Evolutionary conservation across 2,888 invertebrate genomes (phyloP), one percentile per base, ranked within the genome.

Genomic region (Electrophaes corylata): DNA sequence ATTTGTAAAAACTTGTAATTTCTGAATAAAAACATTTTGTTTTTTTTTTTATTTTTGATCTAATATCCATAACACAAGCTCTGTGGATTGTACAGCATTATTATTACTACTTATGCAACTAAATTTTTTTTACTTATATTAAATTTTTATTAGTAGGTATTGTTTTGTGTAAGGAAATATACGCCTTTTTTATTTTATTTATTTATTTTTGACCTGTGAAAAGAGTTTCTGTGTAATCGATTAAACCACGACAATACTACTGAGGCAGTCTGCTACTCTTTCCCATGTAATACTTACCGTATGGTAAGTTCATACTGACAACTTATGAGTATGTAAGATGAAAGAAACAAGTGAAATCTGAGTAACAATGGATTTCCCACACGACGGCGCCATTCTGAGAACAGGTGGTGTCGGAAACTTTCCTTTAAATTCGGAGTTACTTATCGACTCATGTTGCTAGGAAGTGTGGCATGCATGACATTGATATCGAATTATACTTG

Each of bases 301-400:
- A n/a, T n/a, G n/a, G n/a, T 29, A 8, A 29, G 3, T 8, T 14
- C 12, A 14, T 35, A 35, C 44, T 52, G 41, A 12, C 18, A 33
- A 39, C 14, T 35, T 47, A 26, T 40, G 39, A 40, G 52, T 53
- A 58, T 44, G 52, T 59, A 66, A 74, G 74, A 73, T 69, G 75
- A 69, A 65, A 73, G 74, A 76, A 65, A 67, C 63, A 55, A 73
- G 87, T 82, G 88, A 88, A 88, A 88, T 83, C 84, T 69, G 59
- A 52, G 51, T 68, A 80, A 87, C 86, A 87, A 87, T 85, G 79
- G 59, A 14, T 75, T 84, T 86, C 86, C 81, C 86, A 86, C 83
- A 79, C 71, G 47, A 79, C 73, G 79, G 84, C 84, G 72, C 69
- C 62, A 65, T 88, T 84, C 88, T 65, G 19, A 72, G 88, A 88